phyloP scores from a whole-genome alignment of 1,140 invertebrate species.

The Xylocopa sonorina region DNA sequence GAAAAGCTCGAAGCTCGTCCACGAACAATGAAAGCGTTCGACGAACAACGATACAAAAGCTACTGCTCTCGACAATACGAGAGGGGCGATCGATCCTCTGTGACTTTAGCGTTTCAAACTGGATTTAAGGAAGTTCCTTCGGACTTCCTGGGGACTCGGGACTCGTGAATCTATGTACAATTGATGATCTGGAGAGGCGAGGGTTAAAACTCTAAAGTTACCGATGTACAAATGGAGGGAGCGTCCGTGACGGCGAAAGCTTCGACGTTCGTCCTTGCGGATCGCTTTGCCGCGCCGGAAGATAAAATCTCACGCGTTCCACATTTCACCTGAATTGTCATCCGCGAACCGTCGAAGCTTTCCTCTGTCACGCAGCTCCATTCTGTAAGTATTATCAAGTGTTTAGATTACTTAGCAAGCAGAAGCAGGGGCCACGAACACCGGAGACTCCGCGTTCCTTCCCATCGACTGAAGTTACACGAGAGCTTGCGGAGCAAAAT shows the following conservation, averaged over 20 bases:
- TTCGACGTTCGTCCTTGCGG: not conserved
- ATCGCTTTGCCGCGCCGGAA: no score
- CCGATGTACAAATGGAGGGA: conserved; percentile 2
- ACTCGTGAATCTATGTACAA: conserved; percentile 22
- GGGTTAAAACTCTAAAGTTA: conserved; percentile 12
- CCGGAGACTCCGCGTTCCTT: not conserved
- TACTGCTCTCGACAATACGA: not conserved
- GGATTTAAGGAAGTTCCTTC: not conserved
- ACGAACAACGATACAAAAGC: conserved; percentile 37
- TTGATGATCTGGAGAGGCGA: not conserved
- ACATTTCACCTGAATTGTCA: no score
- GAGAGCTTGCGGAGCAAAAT: no score
- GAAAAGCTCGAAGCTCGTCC: conserved; percentile 57
- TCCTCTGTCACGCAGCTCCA: not conserved
- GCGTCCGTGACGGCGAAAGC: not conserved
- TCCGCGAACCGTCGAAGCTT: not conserved
- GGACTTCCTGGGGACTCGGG: not conserved
- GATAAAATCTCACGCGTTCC: no score
- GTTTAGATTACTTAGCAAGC: conserved; percentile 34
- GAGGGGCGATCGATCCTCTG: not conserved
- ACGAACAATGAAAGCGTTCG: conserved; percentile 50
- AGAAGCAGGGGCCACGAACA: conserved; percentile 4
- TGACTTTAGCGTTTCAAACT: not conserved
- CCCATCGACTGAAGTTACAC: no score
- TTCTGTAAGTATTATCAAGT: not conserved